A percentile compares a stretch with the other conserved stretches of the same genome.
Conservation (phyloP, 1,140 invertebrate genomes). For the Procambarus clarkii region DNA sequence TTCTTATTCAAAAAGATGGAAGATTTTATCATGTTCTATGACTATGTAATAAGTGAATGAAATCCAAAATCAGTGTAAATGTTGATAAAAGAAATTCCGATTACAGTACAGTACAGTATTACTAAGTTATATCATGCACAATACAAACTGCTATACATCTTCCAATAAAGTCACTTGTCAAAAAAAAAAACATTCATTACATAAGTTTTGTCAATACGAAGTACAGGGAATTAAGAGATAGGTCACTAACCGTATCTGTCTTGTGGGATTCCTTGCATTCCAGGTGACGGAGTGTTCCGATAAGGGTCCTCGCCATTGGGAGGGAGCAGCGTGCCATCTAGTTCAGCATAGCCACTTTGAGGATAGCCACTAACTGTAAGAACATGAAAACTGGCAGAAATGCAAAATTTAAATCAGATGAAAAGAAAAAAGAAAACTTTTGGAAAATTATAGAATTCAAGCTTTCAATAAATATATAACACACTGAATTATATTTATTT, state of each 20-base stretch:
- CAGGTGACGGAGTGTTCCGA: slow-evolving; percentile 81
- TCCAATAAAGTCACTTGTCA: background rate
- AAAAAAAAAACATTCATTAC: slow-evolving; percentile 8
- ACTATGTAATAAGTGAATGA: too few relatives aligned
- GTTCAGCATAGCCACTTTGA: slow-evolving; percentile 81
- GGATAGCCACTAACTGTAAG: slow-evolving; percentile 73
- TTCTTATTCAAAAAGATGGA: too few relatives aligned
- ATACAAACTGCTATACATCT: too few relatives aligned
- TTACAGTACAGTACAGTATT: too few relatives aligned
- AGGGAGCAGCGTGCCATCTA: slow-evolving; percentile 80
- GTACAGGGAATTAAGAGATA: background rate
- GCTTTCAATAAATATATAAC: background rate
- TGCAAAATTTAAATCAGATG: background rate
- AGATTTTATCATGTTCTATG: too few relatives aligned
- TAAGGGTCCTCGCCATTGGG: slow-evolving; percentile 82
- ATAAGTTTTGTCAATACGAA: too few relatives aligned
- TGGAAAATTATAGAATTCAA: background rate
- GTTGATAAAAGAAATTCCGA: too few relatives aligned
- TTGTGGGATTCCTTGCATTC: slow-evolving; percentile 81
- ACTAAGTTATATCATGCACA: too few relatives aligned
- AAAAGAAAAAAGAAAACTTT: background rate
- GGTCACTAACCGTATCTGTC: slow-evolving; percentile 80
- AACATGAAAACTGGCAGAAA: background rate
- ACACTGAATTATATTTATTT: background rate
- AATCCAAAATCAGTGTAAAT: too few relatives aligned